Conservation (phyloP, 2,113 vertebrate genomes). For the Carassius carassius region DNA sequence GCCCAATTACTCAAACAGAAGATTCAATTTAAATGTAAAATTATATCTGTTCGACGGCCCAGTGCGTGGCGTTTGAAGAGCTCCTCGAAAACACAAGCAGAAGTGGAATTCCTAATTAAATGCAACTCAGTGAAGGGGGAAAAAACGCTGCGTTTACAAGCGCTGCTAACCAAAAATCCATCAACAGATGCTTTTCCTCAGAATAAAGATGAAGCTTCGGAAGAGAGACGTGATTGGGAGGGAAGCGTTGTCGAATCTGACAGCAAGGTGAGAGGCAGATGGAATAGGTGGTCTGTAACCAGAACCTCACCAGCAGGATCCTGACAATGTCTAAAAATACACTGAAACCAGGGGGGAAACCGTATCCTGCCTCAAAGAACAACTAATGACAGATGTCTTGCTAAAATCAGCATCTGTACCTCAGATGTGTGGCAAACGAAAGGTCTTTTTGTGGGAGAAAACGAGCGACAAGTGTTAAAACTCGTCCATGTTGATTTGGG, state of each 20-base stretch:
- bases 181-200: constrained; percentile 13
- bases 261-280: constrained; percentile 61
- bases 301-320: constrained; percentile 54
- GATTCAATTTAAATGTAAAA: constrained; percentile 39
- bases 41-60: constrained; percentile 25
- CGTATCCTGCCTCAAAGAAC: not conserved
- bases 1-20: constrained; percentile 39
- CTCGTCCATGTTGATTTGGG: not conserved
- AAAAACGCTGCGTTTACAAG: not conserved
- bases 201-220: not conserved
- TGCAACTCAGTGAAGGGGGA: not conserved
- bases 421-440: not conserved
- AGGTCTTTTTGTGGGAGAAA: not conserved
- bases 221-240: not conserved
- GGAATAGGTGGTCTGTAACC: constrained; percentile 65
- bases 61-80: not conserved
- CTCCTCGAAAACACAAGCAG: not conserved
- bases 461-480: not conserved
- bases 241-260: constrained; percentile 50
- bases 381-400: constrained; percentile 8
- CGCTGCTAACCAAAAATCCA: constrained; percentile 27
- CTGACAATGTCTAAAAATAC: constrained; percentile 57
- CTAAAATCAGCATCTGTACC: constrained; percentile 18
- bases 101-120: constrained; percentile 27
- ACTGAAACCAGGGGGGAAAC: not conserved